Evolutionary conservation across 2,888 invertebrate species (phyloP).

Genomic region (Bembecia ichneumoniformis): DNA sequence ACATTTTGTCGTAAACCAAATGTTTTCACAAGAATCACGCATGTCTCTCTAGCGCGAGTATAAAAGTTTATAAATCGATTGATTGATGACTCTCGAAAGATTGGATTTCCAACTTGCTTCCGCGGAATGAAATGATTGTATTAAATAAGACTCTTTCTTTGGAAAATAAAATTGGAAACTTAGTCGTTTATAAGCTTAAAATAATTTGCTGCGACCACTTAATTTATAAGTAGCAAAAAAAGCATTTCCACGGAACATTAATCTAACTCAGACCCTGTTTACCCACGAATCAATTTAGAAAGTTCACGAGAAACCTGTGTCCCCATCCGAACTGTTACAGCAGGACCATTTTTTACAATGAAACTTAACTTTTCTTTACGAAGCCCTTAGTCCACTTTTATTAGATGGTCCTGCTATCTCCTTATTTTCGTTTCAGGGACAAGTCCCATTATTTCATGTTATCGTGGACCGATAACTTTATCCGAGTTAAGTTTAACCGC

Average conservation of each 20-base stretch:
- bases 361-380: slow-evolving; percentile 38
- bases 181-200: background rate
- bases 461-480: slow-evolving; percentile 50
- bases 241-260: slow-evolving; percentile 22
- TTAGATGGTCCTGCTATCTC: slow-evolving; percentile 43
- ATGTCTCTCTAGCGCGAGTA: too few species aligned
- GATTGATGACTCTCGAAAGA: too few species aligned
- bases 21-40: too few species aligned
- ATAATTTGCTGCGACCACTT: background rate
- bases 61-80: too few species aligned
- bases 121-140: too few species aligned
- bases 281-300: slow-evolving; percentile 43
- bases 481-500: slow-evolving; percentile 28
- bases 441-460: slow-evolving; percentile 58
- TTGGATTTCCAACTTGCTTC: too few species aligned
- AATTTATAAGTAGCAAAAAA: background rate
- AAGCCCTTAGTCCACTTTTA: slow-evolving; percentile 41
- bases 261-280: slow-evolving; percentile 32
- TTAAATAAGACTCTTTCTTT: too few species aligned
- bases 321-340: slow-evolving; percentile 23
- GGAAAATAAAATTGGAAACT: too few species aligned
- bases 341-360: slow-evolving; percentile 48
- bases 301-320: slow-evolving; percentile 30
- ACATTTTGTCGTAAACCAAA: too few species aligned
- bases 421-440: slow-evolving; percentile 36